phyloP scores from a whole-genome alignment of 1,140 invertebrate genomes.

The Paramacrobiotus metropolitanus region DNA sequence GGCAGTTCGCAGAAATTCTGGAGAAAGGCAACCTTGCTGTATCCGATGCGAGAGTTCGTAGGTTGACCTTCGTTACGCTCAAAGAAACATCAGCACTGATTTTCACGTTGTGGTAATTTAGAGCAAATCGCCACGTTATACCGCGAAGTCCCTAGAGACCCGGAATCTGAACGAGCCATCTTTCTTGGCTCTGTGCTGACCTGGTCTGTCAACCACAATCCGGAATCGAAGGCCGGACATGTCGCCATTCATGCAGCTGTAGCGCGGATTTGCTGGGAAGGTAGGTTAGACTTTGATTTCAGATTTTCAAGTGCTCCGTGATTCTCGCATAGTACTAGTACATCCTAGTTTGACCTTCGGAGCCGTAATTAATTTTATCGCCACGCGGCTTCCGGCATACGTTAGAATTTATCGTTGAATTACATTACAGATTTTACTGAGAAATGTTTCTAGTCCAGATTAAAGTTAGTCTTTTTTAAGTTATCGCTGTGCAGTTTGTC shows the following conservation, averaged over 20 bases:
- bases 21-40: background rate
- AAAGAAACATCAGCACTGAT: too few species aligned
- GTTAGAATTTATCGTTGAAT: too few species aligned
- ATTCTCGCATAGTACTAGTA: background rate
- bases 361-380: too few species aligned
- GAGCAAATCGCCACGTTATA: background rate
- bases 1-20: background rate
- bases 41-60: too few species aligned
- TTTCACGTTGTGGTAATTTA: background rate
- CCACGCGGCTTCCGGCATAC: too few species aligned
- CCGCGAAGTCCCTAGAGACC: background rate
- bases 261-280: background rate
- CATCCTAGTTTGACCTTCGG: background rate
- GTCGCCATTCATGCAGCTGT: background rate
- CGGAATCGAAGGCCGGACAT: conserved; percentile 1
- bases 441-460: too few species aligned
- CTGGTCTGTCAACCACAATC: background rate
- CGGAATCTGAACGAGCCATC: background rate
- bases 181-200: background rate
- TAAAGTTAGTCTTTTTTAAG: too few species aligned
- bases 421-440: too few species aligned
- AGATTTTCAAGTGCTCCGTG: background rate
- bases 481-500: too few species aligned
- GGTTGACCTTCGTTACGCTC: too few species aligned
- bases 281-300: background rate